These are phyloP conservation scores for Spinus pinus DNA, from an alignment of 2,797 vertebrate genomes.

Conservation along the genomic window DNA sequence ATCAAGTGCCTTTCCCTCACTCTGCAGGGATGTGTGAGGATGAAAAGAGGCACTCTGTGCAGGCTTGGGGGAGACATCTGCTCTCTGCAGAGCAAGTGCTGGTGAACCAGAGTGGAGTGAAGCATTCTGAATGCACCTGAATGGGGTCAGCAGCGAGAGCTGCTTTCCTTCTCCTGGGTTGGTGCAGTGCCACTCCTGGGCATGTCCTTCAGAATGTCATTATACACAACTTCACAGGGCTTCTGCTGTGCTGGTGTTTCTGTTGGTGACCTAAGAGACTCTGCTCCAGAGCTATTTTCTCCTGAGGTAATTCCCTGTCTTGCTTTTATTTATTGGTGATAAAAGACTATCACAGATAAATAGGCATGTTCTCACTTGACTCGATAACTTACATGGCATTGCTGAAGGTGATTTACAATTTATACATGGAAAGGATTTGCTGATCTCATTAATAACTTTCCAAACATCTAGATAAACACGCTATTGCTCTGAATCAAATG, in stretches of 20 bases:
- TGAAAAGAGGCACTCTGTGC: not conserved
- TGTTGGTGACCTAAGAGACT: not conserved
- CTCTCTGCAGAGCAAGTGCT: not conserved
- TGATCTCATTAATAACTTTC: constrained; percentile 73
- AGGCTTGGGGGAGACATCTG: not conserved
- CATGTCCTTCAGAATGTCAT: not conserved
- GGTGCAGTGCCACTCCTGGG: not conserved
- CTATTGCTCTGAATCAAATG: constrained; percentile 66
- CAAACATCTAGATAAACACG: constrained; percentile 67
- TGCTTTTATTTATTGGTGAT: constrained; percentile 52
- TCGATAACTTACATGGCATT: constrained; percentile 56
- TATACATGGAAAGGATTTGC: constrained; percentile 65
- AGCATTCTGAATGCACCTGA: not conserved
- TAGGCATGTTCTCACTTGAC: constrained; percentile 54
- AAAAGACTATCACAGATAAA: constrained; percentile 49
- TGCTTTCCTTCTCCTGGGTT: not conserved
- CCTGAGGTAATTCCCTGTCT: constrained; percentile 11
- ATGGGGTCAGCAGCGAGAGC: not conserved
- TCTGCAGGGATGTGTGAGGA: not conserved
- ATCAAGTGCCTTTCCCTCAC: not conserved
- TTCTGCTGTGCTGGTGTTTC: not conserved
- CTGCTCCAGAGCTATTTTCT: not conserved
- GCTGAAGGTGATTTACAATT: constrained; percentile 70
- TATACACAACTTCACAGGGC: not conserved
- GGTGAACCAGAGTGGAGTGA: not conserved